These are phyloP conservation scores for Hypena proboscidalis DNA, from an alignment of 2,888 invertebrate species.

Conservation along the genomic window DNA sequence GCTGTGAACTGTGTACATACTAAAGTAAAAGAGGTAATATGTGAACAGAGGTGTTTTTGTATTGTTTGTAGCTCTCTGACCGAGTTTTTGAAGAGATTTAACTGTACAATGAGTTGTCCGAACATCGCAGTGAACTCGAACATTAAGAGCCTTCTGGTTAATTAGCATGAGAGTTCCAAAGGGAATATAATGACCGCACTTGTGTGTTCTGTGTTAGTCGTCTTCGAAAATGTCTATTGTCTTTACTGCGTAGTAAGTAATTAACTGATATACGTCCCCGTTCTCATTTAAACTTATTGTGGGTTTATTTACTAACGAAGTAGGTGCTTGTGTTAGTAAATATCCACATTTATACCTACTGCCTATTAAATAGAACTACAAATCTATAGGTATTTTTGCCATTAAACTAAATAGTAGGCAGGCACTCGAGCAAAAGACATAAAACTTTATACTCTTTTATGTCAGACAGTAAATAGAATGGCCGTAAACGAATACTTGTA, in stretches of 20 bases:
- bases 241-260: neutral
- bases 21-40: conserved; percentile 49
- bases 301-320: too few species aligned
- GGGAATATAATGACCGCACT: conserved; percentile 34
- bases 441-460: conserved; percentile 7
- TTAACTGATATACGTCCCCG: neutral
- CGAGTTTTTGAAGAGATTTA: conserved; percentile 39
- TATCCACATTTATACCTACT: too few species aligned
- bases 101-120: conserved; percentile 42
- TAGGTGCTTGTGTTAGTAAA: too few species aligned
- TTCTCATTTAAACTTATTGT: neutral
- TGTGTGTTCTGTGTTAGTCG: conserved; percentile 23
- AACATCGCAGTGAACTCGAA: conserved; percentile 50
- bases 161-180: conserved; percentile 46
- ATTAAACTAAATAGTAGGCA: too few species aligned
- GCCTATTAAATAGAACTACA: too few species aligned
- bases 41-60: conserved; percentile 36
- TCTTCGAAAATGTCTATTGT: conserved; percentile 18
- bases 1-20: conserved; percentile 39
- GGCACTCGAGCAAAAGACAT: conserved; percentile 1
- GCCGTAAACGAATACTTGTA: conserved; percentile 31
- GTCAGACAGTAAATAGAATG: conserved; percentile 20
- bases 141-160: conserved; percentile 47
- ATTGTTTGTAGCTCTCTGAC: conserved; percentile 40
- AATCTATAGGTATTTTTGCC: too few species aligned